Evolutionary conservation across 1,140 invertebrate species (phyloP), one percentile per base, ranked within the genome.

Genomic region (Bombyx mandarina): DNA sequence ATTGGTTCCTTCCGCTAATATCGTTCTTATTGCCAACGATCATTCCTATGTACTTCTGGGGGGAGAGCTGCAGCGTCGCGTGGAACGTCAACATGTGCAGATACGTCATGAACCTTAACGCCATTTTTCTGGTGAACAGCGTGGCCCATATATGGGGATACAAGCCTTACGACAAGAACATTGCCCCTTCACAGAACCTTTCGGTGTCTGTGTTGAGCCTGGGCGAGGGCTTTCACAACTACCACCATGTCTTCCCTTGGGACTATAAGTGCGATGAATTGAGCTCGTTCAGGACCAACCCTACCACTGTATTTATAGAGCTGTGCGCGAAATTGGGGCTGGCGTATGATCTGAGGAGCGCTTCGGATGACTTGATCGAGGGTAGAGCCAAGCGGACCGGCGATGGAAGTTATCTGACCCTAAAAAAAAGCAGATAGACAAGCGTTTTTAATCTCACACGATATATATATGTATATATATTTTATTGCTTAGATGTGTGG

Each of bases 71-170:
- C 62, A 66, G 71, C 8, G 94, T 93, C 70, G 89, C 95, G 6
- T 96, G 93, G 86, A 95, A 94, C 78, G 86, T 97, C n/a, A 91
- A 92, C 7, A 79, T 97, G 65, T 90, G 97, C 64, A 90, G 96
- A 47, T 98, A 96, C 82, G 89, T 91, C 26, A 90, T 94, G 61
- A 93, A 91, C 4, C 88, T 98, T 42, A 95, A 99, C 75, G 90
- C 92, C 67, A 98, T 97, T 6, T 98, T 96, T 96, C 84, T 96
- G 50, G 96, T 98, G 0, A 98, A 98, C 79, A 96, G 94, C 65
- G 93, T 93, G 43, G 96, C 96, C 6, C 97, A 98, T 82, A 89
- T 95, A 66, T 96, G 93, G 82, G 97, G 97, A 48, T 90, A 90
- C 47, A 92, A 91, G 74, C 97, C 97, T 0, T 99, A 98, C 75